Evolutionary conservation across 2,888 invertebrate genomes (phyloP).

Genomic region (Seira sanloemensis): DNA sequence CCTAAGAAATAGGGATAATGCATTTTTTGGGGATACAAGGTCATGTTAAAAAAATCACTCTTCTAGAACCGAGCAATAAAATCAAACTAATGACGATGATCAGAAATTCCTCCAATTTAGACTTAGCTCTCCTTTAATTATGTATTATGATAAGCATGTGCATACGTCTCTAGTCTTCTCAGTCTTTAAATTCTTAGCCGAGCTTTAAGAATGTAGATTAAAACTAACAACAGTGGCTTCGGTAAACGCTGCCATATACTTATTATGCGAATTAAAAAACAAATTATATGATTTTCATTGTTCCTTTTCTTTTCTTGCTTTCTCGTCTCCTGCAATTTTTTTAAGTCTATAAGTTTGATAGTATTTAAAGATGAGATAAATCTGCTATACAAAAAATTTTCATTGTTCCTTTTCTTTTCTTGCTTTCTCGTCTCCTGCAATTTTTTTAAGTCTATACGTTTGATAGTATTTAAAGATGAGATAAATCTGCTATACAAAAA

Average conservation of each 20-base stretch:
- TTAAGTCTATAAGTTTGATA: too few species aligned
- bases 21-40: not conserved
- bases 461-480: too few species aligned
- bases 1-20: not conserved
- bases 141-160: slow-evolving; percentile 33
- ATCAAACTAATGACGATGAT: not conserved
- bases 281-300: not conserved
- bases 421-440: not conserved
- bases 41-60: not conserved
- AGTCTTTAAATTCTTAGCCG: not conserved
- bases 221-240: too few species aligned
- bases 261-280: too few species aligned
- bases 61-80: slow-evolving; percentile 20
- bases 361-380: too few species aligned
- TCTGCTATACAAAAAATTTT: not conserved
- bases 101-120: too few species aligned
- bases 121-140: slow-evolving; percentile 25
- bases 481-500: not conserved
- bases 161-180: slow-evolving; percentile 35
- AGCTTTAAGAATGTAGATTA: not conserved
- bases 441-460: not conserved
- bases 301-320: not conserved
- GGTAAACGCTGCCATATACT: too few species aligned
- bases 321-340: not conserved
- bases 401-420: not conserved